Conservation (phyloP, 2,113 vertebrate genomes). For the Engystomops pustulosus region DNA sequence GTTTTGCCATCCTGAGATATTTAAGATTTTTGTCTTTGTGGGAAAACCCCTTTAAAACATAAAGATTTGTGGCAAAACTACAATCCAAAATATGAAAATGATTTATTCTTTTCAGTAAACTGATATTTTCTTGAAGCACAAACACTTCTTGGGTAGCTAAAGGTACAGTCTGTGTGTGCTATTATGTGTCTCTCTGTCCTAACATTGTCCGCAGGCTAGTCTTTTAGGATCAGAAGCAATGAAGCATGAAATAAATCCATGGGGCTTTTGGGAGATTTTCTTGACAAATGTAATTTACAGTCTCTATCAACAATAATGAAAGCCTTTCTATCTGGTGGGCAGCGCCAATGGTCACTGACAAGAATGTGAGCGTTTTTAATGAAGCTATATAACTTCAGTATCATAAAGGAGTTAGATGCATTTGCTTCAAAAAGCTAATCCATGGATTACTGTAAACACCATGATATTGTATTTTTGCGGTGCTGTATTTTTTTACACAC, state of each 20-base stretch:
- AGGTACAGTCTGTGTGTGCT: not conserved
- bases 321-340: slow-evolving; percentile 48
- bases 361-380: not conserved
- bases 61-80: not conserved
- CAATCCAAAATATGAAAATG: not conserved
- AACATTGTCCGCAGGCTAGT: not conserved
- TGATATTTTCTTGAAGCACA: not conserved
- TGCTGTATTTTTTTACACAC: too few relatives aligned
- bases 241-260: not conserved
- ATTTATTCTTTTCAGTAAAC: not conserved
- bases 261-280: not conserved
- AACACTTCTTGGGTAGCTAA: not conserved
- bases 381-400: slow-evolving; percentile 16
- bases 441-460: not conserved
- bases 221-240: not conserved
- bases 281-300: slow-evolving; percentile 35
- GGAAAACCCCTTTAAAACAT: not conserved
- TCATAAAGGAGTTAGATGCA: slow-evolving; percentile 5
- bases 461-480: not conserved
- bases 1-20: too few relatives aligned
- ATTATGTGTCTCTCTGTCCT: not conserved
- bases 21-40: too few relatives aligned
- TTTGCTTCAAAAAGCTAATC: slow-evolving; percentile 14
- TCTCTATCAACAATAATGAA: slow-evolving; percentile 50
- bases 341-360: slow-evolving; percentile 4